Base-by-base conservation (phyloP, 1,140 invertebrate genomes). In the Agrilus planipennis region DNA sequence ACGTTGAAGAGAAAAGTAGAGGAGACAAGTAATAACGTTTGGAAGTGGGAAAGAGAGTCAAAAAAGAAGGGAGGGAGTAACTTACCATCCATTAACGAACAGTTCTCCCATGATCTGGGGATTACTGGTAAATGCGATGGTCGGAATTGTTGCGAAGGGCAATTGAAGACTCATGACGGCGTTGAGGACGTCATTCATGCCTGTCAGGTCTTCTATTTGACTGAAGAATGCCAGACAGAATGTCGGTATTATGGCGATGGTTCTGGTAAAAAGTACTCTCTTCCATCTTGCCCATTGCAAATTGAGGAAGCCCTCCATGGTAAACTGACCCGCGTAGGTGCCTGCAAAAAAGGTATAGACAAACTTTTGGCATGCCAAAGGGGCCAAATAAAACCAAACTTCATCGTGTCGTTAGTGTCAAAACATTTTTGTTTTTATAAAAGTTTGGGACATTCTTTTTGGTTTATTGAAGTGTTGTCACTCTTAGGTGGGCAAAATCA, bases 151-250 rank as follows among this genome's bases (percentile, higher is more conserved):
- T 6, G 90, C 84, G 57, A 88, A 89, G 2, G 84, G 84, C 45
- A 89, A 60, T 55, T 91, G 87, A 2, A 91, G 64, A 45, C 79
- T 84, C 87, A 91, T 91, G 4, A 91, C 70, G 1, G 87, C 87
- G 63, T 95, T 95, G 1, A 95, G 64, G 14, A 86, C 65, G 57
- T 94, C 89, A 58, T 95, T 95, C 82, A 95, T 84, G 11, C 67
- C 67, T 14, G 83, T 87, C 30, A 95, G 60, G 49, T 90, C 74
- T 18, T 79, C 61, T 49, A 93, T 82, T 32, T 81, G 65, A 32
- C 73, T 73, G 46, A 75, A 86, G 47, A 81, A 75, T 2, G 89
- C 84, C 0, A 90, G 64, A 16, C 82, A 70, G 47, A 94, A 79
- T 11, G 90, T 94, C 4, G 90, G 90, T 6, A 84, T 64, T 47